Percentiles rank a stretch among this genome's conserved stretches.
Evolutionary conservation across 1,140 invertebrate species (phyloP).

Genomic region (Oedothorax gibbosus): DNA sequence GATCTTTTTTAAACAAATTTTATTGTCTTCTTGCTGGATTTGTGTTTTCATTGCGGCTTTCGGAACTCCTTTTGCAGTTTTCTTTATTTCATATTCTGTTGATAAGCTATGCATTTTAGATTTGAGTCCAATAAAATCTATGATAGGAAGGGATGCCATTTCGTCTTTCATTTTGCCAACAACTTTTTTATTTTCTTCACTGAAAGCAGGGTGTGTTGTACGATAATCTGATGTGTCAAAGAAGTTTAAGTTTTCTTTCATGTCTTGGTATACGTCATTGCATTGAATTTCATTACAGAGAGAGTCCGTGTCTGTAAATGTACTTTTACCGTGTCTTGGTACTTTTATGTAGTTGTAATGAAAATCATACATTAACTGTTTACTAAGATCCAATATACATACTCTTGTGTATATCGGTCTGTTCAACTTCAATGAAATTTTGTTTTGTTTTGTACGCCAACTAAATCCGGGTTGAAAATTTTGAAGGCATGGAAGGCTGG

Average conservation of each 20-base stretch:
- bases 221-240: constrained; percentile 63
- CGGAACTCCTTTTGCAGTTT: constrained; percentile 21
- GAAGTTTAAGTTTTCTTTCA: constrained; percentile 36
- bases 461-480: constrained; percentile 1
- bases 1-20: background rate
- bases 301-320: constrained; percentile 62
- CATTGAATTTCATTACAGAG: constrained; percentile 60
- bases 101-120: constrained; percentile 65
- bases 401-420: constrained; percentile 53
- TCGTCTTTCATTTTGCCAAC: constrained; percentile 72
- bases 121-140: constrained; percentile 68
- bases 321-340: constrained; percentile 60
- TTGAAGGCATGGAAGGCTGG: background rate
- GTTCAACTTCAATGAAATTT: constrained; percentile 4
- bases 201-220: constrained; percentile 38
- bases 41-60: background rate
- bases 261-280: constrained; percentile 58
- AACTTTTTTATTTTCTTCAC: constrained; percentile 69
- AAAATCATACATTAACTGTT: constrained; percentile 65
- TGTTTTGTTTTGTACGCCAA: background rate
- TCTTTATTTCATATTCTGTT: background rate
- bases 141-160: constrained; percentile 66
- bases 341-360: constrained; percentile 63
- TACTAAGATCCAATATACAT: constrained; percentile 61
- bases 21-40: background rate